Evolutionary conservation across 2,113 vertebrate genomes (phyloP).

Genomic region (Oceanodroma tethys): DNA sequence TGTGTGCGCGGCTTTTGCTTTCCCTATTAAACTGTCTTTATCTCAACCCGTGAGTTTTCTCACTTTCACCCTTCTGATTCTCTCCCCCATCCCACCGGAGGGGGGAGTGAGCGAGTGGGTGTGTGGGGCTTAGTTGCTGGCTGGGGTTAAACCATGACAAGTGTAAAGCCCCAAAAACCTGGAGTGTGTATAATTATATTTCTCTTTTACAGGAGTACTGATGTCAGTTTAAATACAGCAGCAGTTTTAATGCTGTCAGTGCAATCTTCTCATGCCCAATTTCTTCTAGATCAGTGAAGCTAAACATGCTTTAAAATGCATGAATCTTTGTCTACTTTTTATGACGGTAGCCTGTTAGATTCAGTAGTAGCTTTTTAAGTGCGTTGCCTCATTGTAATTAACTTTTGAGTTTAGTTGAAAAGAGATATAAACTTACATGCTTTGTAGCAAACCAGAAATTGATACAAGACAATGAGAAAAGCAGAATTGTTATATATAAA

Average conservation of each 20-base stretch:
- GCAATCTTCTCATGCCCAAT: not conserved
- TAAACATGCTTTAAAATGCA: conserved; percentile 21
- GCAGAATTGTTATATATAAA: fast-evolving
- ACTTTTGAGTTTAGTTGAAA: not conserved
- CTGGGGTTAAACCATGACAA: too few species aligned
- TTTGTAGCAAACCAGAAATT: not conserved
- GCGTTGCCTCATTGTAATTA: not conserved
- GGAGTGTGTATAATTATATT: not conserved
- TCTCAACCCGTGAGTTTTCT: too few species aligned
- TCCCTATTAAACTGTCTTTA: too few species aligned
- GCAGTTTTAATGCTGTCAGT: not conserved
- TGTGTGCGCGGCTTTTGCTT: too few species aligned
- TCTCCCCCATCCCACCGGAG: too few species aligned
- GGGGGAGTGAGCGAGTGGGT: too few species aligned
- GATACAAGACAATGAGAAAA: not conserved
- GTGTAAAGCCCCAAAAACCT: not conserved
- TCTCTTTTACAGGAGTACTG: not conserved
- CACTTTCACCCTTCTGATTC: too few species aligned
- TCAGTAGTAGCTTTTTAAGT: not conserved
- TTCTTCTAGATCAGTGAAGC: conserved; percentile 38
- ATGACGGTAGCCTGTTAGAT: not conserved
- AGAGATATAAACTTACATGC: not conserved
- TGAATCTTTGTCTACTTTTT: conserved; percentile 36
- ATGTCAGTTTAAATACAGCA: not conserved
- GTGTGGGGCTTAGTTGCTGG: too few species aligned